Percentiles rank a stretch among this genome's conserved stretches.
These are phyloP conservation scores for Drosophila pseudoananassae DNA, from an alignment of 1,140 invertebrate genomes.

Conservation along the genomic window DNA sequence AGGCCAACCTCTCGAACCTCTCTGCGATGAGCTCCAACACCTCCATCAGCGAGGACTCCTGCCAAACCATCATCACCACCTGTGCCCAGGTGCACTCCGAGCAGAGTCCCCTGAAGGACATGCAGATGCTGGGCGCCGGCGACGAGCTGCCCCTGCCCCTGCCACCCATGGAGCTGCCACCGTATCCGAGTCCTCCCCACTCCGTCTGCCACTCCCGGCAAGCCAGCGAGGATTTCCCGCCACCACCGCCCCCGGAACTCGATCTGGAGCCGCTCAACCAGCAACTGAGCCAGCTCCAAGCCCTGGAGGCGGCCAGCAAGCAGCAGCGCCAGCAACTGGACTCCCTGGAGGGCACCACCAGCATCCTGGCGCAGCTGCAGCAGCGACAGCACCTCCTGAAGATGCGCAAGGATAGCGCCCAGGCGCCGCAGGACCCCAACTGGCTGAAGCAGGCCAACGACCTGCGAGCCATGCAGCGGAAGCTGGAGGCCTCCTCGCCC, in stretches of 20 bases:
- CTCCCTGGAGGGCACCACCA: slow-evolving; percentile 84
- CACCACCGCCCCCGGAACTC: slow-evolving; percentile 92
- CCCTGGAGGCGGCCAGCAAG: slow-evolving; percentile 74
- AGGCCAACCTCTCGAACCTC: slow-evolving; percentile 79
- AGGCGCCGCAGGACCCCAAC: slow-evolving; percentile 63
- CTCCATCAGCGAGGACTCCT: slow-evolving; percentile 91
- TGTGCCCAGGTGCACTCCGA: slow-evolving; percentile 92
- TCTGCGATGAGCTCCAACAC: slow-evolving; percentile 88
- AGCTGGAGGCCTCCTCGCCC: slow-evolving; percentile 63
- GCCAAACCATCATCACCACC: slow-evolving; percentile 91
- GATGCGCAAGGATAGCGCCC: slow-evolving; percentile 87
- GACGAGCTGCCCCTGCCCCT: slow-evolving; percentile 34
- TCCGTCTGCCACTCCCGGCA: slow-evolving; percentile 92
- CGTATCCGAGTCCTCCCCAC: slow-evolving; percentile 90
- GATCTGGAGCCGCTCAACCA: slow-evolving; percentile 87
- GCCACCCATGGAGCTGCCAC: slow-evolving; percentile 87
- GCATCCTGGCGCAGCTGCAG: slow-evolving; percentile 90
- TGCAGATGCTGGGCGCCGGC: slow-evolving; percentile 49
- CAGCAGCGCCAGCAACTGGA: slow-evolving; percentile 77
- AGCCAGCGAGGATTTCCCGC: slow-evolving; percentile 94
- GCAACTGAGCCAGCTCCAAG: slow-evolving; percentile 85
- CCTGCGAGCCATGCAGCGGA: slow-evolving; percentile 86
- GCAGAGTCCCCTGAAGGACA: slow-evolving; percentile 87
- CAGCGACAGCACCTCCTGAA: slow-evolving; percentile 86
- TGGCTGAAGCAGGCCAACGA: slow-evolving; percentile 90